These are phyloP conservation scores for Eulacestoma nigropectus DNA, from an alignment of 2,113 vertebrate species.

Conservation along the genomic window DNA sequence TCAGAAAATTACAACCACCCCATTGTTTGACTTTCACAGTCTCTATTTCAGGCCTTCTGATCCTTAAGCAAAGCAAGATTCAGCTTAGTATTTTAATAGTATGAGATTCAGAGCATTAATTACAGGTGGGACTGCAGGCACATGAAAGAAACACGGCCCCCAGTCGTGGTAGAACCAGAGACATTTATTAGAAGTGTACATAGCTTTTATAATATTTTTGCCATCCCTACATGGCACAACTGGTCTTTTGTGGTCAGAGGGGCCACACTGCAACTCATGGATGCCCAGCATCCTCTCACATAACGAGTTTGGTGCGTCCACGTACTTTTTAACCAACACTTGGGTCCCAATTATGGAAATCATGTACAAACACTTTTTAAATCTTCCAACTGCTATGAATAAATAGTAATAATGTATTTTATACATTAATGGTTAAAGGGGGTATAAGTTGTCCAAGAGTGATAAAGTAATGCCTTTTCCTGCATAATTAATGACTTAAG, in stretches of 20 bases:
- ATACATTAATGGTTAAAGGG: neutral
- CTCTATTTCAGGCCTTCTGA: neutral
- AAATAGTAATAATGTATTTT: neutral
- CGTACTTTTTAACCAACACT: neutral
- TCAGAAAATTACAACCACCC: neutral
- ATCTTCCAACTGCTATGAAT: neutral
- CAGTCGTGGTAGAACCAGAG: too few species aligned
- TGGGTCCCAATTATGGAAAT: neutral
- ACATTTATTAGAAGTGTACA: too few species aligned
- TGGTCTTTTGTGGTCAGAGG: neutral
- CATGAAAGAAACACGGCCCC: too few species aligned
- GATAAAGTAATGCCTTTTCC: neutral
- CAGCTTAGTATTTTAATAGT: neutral
- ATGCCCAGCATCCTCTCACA: neutral
- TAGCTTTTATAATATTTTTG: too few species aligned
- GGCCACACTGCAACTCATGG: too few species aligned
- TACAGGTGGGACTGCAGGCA: neutral
- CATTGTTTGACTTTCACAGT: neutral
- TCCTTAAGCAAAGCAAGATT: neutral
- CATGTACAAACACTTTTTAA: neutral
- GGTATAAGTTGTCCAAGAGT: neutral
- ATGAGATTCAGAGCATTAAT: neutral
- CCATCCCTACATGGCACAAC: neutral
- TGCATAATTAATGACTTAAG: neutral
- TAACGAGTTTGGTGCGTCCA: neutral